These are phyloP conservation scores for Petrolisthes cinctipes DNA, from an alignment of 2,888 invertebrate genomes.

Conservation along the genomic window DNA sequence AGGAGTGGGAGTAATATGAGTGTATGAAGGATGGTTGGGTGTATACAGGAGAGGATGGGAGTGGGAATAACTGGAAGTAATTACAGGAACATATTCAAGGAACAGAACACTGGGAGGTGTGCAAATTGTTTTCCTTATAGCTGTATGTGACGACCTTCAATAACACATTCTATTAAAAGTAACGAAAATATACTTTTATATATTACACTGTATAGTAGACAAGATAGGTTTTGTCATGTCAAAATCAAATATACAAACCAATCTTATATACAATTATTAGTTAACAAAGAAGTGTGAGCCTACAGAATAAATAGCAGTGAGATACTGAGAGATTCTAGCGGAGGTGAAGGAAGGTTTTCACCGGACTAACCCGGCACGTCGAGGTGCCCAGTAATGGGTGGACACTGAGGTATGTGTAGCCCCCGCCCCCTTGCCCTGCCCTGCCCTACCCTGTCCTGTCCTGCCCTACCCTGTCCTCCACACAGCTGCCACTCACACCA, in stretches of 20 bases:
- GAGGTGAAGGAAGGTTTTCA: constrained; percentile 12
- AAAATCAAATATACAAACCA: not conserved
- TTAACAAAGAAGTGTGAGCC: constrained; percentile 10
- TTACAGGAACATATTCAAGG: too few species aligned
- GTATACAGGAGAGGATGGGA: too few species aligned
- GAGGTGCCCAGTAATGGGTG: not conserved
- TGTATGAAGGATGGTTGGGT: too few species aligned
- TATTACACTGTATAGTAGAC: constrained; percentile 11
- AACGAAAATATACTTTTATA: constrained; percentile 12
- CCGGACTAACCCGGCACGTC: not conserved
- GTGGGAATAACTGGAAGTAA: too few species aligned
- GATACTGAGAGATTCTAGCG: constrained; percentile 12
- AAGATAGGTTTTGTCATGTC: constrained; percentile 8
- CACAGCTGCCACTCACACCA: constrained; percentile 3
- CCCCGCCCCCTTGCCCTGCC: constrained; percentile 5
- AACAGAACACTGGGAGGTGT: too few species aligned
- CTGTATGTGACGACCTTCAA: not conserved
- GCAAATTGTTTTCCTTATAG: too few species aligned
- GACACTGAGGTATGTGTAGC: constrained; percentile 8
- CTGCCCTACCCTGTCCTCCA: not conserved
- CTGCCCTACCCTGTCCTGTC: not conserved
- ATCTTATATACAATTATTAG: not conserved
- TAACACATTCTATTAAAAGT: constrained; percentile 10
- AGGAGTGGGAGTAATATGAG: too few species aligned
- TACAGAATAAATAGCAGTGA: constrained; percentile 9